Evolutionary conservation across 2,888 invertebrate genomes (phyloP), one percentile per base, ranked within the genome.

Genomic region (Carabus problematicus): DNA sequence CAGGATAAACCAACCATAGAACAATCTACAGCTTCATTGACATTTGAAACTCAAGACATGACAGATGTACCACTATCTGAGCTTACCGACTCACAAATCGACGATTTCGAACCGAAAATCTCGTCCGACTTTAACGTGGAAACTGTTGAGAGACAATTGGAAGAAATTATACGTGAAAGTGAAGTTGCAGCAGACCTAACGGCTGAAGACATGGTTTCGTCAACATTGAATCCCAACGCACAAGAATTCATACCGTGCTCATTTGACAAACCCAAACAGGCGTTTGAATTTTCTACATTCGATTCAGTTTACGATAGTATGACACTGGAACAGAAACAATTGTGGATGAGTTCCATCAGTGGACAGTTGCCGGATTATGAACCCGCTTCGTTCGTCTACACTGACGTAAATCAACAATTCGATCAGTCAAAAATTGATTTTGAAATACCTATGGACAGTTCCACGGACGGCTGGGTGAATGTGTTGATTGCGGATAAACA

Each of bases 211-310:
- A 41, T 12, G n/a, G 16, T 66, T 29, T 42, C 29, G 19, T 78
- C 79, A n/a, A 76, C 77, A 45, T 71, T 82, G 59, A 82, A 82
- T 75, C 82, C 79, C 1, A 77, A 82, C 63, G 82, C 82, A 1
- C 78, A 79, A 49, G 80, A 80, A 74, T 82, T 82, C 71, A 74
- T 82, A 54, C 82, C 82, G 19, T 75, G 72, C 52, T 74, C 56
- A 8, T 62, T 64, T 41, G 70, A 70, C 12, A 59, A 11, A 29
- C 39, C 19, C 42, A 41, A 54, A 12, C 56, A 61, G 49, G 18
- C 67, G 4, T 62, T 45, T 56, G 62, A 61, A 14, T 69, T 55
- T 41, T 45, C 43, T 7, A 47, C 40, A 11, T 66, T 58, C 49
- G 59, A 45, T 40, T 59, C 67, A 29, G 54, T 68, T 11, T 68